phyloP scores from a whole-genome alignment of 2,113 vertebrate species.

The Pachypanchax playfairii region DNA sequence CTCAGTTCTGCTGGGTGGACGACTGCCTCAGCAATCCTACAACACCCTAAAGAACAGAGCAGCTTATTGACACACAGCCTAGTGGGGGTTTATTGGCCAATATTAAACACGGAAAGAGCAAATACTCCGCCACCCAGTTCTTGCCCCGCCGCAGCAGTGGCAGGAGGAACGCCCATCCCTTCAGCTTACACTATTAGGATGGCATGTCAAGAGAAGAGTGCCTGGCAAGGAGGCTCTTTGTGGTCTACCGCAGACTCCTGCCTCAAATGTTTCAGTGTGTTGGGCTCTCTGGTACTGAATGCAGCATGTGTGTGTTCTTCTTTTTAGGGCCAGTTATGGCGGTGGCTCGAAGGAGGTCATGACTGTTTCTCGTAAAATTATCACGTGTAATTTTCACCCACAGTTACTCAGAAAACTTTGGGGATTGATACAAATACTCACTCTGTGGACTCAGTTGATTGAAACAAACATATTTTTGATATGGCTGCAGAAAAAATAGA shows the following conservation, averaged over 20 bases:
- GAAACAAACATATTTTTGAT: neutral
- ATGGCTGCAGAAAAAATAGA: neutral
- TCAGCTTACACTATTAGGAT: conserved; percentile 27
- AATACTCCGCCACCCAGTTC: conserved; percentile 35
- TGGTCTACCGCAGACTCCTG: conserved; percentile 63
- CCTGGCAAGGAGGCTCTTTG: conserved; percentile 41
- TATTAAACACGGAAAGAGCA: conserved; percentile 34
- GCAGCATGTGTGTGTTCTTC: conserved; percentile 12
- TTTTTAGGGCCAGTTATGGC: conserved; percentile 23
- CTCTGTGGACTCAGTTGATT: neutral
- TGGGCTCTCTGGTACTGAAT: conserved; percentile 23
- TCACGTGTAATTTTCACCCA: neutral
- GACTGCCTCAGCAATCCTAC: conserved; percentile 13
- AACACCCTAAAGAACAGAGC: conserved; percentile 35
- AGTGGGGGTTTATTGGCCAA: conserved; percentile 31
- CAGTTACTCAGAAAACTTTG: neutral
- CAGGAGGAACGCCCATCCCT: conserved; percentile 29
- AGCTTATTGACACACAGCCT: conserved; percentile 41
- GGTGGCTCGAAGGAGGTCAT: conserved; percentile 14
- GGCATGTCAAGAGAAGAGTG: conserved; percentile 39
- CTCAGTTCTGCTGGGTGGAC: conserved; percentile 14
- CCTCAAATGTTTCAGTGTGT: conserved; percentile 47
- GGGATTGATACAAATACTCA: neutral
- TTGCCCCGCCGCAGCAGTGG: conserved; percentile 34
- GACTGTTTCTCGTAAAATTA: conserved; percentile 17